Evolutionary conservation across 64 coral and sea anemone genomes (phyloP).

Genomic region (Orbicella faveolata): DNA sequence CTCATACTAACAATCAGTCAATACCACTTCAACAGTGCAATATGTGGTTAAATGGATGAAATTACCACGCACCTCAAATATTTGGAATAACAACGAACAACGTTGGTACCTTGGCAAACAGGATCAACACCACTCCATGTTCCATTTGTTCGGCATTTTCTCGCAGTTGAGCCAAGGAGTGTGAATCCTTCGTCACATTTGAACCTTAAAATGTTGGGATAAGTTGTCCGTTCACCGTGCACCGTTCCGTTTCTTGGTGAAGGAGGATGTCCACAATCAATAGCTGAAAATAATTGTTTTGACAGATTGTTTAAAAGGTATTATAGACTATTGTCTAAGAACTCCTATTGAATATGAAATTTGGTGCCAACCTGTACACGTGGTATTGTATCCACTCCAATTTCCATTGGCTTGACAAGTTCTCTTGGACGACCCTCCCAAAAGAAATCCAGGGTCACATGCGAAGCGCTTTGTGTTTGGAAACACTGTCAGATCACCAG

Average conservation of each 20-base stretch:
- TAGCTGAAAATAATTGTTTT: not conserved
- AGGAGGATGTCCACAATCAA: not conserved
- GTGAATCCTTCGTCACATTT: slow-evolving; percentile 33
- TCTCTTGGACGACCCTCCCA: slow-evolving; percentile 14
- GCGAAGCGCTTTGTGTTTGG: slow-evolving; percentile 5
- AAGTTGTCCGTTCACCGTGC: not conserved
- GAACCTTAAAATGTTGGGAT: slow-evolving; percentile 26
- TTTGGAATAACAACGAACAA: not conserved
- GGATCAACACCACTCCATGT: slow-evolving; percentile 34
- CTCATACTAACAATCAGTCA: too few relatives aligned
- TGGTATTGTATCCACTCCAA: slow-evolving; percentile 45
- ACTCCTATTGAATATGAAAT: too few relatives aligned
- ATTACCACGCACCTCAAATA: too few relatives aligned
- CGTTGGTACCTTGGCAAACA: slow-evolving; percentile 9
- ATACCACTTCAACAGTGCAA: too few relatives aligned
- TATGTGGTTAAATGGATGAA: too few relatives aligned
- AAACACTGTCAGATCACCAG: slow-evolving; percentile 13
- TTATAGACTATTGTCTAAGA: too few relatives aligned
- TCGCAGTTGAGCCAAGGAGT: slow-evolving; percentile 2
- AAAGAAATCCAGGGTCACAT: slow-evolving; percentile 44
- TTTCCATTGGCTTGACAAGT: slow-evolving; percentile 36
- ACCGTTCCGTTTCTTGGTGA: slow-evolving; percentile 15
- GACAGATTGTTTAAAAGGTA: too few relatives aligned
- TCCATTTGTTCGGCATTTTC: slow-evolving; percentile 29
- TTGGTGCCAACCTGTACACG: slow-evolving; percentile 18